A percentile compares a stretch with the other conserved stretches of the same genome.
Evolutionary conservation across 2,797 vertebrate species (phyloP).

Genomic region (Argya squamiceps): DNA sequence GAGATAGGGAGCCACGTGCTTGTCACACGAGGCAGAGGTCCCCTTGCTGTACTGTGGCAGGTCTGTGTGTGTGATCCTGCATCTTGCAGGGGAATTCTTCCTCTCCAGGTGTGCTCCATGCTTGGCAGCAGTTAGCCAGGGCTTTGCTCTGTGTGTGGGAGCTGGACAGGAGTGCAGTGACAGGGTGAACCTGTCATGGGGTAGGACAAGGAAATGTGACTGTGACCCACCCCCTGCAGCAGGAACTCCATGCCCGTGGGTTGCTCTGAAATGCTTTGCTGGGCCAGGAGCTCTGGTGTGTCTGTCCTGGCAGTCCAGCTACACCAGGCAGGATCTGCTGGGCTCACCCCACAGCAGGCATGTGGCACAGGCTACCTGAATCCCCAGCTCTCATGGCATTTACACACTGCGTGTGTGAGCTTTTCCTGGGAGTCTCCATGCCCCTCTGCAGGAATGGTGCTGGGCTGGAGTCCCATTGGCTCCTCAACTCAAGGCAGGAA

Average conservation of each 20-base stretch:
- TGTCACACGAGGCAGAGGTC: not conserved
- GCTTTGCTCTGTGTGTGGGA: not conserved
- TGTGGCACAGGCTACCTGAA: not conserved
- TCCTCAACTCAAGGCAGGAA: not conserved
- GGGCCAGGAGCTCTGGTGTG: not conserved
- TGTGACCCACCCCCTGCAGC: not conserved
- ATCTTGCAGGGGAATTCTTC: not conserved
- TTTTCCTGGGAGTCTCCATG: not conserved
- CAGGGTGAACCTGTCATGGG: rapidly evolving
- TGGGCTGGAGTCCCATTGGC: rapidly evolving
- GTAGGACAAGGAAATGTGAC: not conserved
- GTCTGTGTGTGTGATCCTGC: not conserved
- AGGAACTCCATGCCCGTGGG: rapidly evolving
- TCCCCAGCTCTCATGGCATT: rapidly evolving
- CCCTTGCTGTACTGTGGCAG: not conserved
- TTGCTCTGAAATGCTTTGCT: not conserved
- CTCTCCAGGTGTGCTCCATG: not conserved
- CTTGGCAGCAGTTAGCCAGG: not conserved
- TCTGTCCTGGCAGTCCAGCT: not conserved
- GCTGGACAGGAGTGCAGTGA: not conserved
- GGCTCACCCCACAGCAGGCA: not conserved
- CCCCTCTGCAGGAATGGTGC: not conserved
- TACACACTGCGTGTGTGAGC: rapidly evolving
- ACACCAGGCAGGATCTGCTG: not conserved
- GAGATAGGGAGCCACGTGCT: not conserved